A percentile compares a stretch with the other conserved stretches of the same genome.
These are phyloP conservation scores for Odobenus rosmarus DNA, from an alignment of 2,113 vertebrate species.

Conservation along the genomic window DNA sequence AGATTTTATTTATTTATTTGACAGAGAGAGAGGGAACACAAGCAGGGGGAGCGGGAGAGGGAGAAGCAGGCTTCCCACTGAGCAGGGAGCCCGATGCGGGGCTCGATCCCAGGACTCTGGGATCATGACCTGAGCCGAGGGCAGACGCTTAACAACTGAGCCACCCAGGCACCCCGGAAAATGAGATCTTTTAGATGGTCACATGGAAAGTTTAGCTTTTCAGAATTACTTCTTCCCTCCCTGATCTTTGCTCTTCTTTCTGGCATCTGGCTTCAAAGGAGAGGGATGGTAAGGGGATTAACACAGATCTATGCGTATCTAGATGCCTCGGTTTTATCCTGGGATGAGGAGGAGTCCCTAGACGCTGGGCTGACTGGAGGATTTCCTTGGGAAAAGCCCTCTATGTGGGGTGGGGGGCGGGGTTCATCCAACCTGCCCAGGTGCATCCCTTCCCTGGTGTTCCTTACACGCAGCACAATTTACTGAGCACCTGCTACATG, in stretches of 20 bases:
- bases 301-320: fast-evolving
- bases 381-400: not conserved
- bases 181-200: not conserved
- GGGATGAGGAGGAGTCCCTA: not conserved
- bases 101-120: too few species aligned
- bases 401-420: fast-evolving
- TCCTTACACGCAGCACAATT: not conserved
- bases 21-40: too few species aligned
- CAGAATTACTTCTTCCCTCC: not conserved
- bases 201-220: not conserved
- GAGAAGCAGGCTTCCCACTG: too few species aligned
- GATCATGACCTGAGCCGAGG: too few species aligned
- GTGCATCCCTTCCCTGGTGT: fast-evolving
- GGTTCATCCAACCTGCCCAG: not conserved
- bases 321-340: not conserved
- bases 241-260: not conserved
- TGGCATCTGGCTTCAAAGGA: not conserved
- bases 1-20: too few species aligned
- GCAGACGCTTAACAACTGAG: too few species aligned
- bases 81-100: too few species aligned
- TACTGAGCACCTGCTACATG: not conserved
- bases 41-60: too few species aligned
- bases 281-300: not conserved
- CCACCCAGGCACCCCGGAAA: not conserved
- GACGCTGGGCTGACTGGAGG: not conserved